Evolutionary conservation across 2,113 vertebrate genomes (phyloP), one percentile per base, ranked within the genome.

Genomic region (Phyllopteryx taeniolatus): DNA sequence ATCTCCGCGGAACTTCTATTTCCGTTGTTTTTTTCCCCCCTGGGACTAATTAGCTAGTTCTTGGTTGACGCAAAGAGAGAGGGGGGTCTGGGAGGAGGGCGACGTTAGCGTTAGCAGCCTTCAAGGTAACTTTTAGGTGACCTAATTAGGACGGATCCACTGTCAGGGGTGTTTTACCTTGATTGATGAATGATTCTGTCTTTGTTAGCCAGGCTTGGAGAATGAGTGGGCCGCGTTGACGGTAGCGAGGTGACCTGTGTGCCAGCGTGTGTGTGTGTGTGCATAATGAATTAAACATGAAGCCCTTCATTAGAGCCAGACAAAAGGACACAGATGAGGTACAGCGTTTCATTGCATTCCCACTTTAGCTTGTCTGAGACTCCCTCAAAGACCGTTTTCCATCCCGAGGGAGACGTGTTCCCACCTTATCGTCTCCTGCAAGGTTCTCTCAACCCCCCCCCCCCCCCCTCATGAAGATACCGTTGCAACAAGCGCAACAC

Each of bases 151-250:
- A 92, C 90, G 91, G 91, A 93, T 90, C 88, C 86, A 86, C 89
- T 94, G 93, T 92, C 94, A 92, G 77, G 54, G 76, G 88, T 85
- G 79, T 89, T 96, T 91, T 87, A 67, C 78, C 42, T 61, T 93
- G 94, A 94, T 91, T 94, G 95, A 96, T 97, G 94, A 94, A 94
- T 90, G 92, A 93, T 90, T 89, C 90, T 84, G 88, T 88, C 92
- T 88, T 78, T 85, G 88, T 90, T 90, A 71, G 85, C 75, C 44
- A 1, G 68, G 87, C 88, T 88, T 88, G 79, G 81, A 80, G 64
- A 77, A 87, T 76, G 82, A 81, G 83, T 83, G 59, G 59, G 59
- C 59, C 14, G 31, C 59, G 14, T 61, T 17, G 84, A 89, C 84
- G 84, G 77, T 79, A 80, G 69, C 47, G 67, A 82, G 77, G 70